Evolutionary conservation across 2,797 vertebrate species (phyloP), one percentile per base, ranked within the genome.

Genomic region (Manis javanica): DNA sequence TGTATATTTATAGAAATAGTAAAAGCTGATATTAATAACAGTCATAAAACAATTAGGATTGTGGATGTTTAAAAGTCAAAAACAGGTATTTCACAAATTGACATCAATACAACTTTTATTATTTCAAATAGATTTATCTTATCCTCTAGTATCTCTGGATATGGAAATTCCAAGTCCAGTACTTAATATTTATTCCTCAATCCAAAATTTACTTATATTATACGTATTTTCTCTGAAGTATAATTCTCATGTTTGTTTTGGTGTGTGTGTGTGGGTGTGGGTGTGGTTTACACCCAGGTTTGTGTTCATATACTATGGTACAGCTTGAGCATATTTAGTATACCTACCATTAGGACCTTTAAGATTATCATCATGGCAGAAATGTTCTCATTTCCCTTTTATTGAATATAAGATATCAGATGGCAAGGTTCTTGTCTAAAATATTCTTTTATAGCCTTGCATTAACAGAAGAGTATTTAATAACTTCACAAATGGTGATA

Each of bases 171-270:
- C 46, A 34, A 66, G 4, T 68, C 15, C 4, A 12, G 6, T 18
- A 91, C 10, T 51, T 86, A 85, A 8, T 31, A 87, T 49, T 81
- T 90, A 61, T 90, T 87, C 57, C 26, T 75, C 94, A 31, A 88
- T 37, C 1, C 16, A 93, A 81, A 64, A 85, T 87, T n/a, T 87
- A 59, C 4, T 91, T 55, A 61, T 26, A 66, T 82, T 88, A 51
- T 4, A 23, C 81, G 9, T 18, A 68, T 95, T 63, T 90, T 89
- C 29, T 82, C 71, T 90, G 3, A 87, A 87, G 7, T 86, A 24
- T 37, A 77, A 71, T 71, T 85, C 5, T 86, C 29, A 55, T 46
- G 6, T 88, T 79, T 63, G 24, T 21, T 51, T 7, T 81, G n/a
- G 14, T 68, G 29, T 39, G 31, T n/a, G 1, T 53, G 9, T 3